Conservation (phyloP, 2,797 vertebrate species). For the Phalanger gymnotis region DNA sequence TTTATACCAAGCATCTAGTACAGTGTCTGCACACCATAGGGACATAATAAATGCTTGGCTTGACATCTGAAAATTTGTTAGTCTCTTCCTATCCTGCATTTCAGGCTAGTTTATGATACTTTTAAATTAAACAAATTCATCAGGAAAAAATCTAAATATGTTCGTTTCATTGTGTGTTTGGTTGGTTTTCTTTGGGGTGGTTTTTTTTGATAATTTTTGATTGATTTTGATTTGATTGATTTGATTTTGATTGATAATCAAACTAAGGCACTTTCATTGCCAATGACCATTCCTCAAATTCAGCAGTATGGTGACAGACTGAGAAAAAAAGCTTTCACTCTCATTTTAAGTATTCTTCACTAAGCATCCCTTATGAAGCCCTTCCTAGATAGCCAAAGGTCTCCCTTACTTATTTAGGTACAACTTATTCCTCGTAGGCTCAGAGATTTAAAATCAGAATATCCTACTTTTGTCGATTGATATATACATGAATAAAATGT, state of each 20-base stretch:
- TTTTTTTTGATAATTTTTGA: too few relatives aligned
- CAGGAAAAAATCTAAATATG: neutral
- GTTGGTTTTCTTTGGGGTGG: neutral
- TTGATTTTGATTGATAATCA: neutral
- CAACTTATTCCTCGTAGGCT: neutral
- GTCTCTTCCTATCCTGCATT: neutral
- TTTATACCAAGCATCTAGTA: neutral
- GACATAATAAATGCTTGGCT: neutral
- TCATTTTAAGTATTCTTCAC: constrained; percentile 4
- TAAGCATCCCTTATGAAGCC: constrained; percentile 42
- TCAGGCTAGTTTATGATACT: neutral
- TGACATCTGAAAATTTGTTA: neutral
- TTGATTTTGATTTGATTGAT: too few relatives aligned
- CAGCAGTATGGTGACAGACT: constrained; percentile 23
- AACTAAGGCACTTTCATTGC: neutral
- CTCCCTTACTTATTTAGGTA: neutral
- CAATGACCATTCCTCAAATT: neutral
- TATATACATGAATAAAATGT: constrained; percentile 13
- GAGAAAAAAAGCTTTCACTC: constrained; percentile 36
- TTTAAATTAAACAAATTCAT: neutral
- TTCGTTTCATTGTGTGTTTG: neutral
- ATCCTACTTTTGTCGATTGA: constrained; percentile 20
- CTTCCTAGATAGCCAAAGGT: constrained; percentile 7
- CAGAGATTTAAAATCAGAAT: constrained; percentile 41
- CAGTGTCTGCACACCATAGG: neutral